These are phyloP conservation scores for Chironomus tentans DNA, from an alignment of 2,888 invertebrate species.

Conservation along the genomic window DNA sequence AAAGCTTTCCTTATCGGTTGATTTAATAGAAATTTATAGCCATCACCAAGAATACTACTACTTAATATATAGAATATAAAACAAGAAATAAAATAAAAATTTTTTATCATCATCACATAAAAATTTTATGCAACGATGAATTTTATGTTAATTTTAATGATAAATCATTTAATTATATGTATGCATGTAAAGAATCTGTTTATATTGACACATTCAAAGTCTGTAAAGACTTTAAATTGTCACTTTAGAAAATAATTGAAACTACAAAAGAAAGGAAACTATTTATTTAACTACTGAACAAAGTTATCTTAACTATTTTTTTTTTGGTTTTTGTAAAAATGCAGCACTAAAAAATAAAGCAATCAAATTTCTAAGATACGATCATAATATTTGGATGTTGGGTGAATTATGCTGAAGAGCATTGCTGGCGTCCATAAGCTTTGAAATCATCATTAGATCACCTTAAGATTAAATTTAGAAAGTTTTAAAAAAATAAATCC, in stretches of 20 bases:
- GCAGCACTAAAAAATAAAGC: slow-evolving; percentile 1
- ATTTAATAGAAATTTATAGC: background rate
- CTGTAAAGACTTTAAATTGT: background rate
- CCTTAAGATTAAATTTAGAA: background rate
- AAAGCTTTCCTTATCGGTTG: background rate
- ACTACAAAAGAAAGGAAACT: slow-evolving; percentile 20
- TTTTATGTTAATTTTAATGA: too few relatives aligned
- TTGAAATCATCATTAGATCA: background rate
- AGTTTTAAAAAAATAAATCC: too few relatives aligned
- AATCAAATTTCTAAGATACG: background rate
- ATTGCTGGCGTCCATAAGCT: background rate
- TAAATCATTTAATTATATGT: too few relatives aligned
- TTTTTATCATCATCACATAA: background rate
- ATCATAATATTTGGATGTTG: background rate
- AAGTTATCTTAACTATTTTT: background rate
- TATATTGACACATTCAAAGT: background rate
- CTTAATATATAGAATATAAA: background rate
- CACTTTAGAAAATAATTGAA: slow-evolving; percentile 2
- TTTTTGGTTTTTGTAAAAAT: background rate
- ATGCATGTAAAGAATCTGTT: too few relatives aligned
- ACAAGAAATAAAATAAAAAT: background rate
- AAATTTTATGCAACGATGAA: too few relatives aligned
- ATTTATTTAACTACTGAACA: slow-evolving; percentile 17
- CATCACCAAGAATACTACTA: background rate
- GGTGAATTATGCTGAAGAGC: background rate